Conservation (phyloP, 1,140 invertebrate species). For the Tribolium castaneum region DNA sequence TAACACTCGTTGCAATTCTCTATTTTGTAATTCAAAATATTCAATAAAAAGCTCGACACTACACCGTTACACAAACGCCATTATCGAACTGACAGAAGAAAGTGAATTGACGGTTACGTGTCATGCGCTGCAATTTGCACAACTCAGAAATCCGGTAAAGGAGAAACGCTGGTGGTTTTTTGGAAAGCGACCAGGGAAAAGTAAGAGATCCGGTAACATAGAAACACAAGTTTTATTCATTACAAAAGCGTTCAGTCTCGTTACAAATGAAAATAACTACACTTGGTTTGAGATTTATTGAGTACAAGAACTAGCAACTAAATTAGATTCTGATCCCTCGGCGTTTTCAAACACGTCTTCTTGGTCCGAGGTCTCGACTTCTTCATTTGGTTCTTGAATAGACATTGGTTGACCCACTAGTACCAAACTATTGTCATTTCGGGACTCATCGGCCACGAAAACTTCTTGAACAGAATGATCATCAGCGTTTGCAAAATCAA, state of each 20-base stretch:
- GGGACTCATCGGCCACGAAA: not conserved
- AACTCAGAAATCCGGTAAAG: no score
- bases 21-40: not conserved
- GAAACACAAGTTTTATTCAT: not conserved
- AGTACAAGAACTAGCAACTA: conserved; percentile 25
- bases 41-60: not conserved
- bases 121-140: not conserved
- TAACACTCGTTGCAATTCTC: not conserved
- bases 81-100: conserved; percentile 14
- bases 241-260: conserved; percentile 4
- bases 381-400: not conserved
- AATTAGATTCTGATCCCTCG: conserved; percentile 12
- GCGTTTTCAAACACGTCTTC: conserved; percentile 4
- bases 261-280: not conserved
- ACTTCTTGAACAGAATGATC: not conserved
- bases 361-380: not conserved
- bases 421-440: not conserved
- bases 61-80: conserved; percentile 24
- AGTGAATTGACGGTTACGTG: not conserved
- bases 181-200: not conserved
- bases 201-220: not conserved
- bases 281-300: not conserved
- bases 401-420: not conserved
- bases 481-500: conserved; percentile 14
- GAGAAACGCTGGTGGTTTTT: not conserved